Conservation (phyloP, 1,140 invertebrate species). For the Drosophila neocordata region DNA sequence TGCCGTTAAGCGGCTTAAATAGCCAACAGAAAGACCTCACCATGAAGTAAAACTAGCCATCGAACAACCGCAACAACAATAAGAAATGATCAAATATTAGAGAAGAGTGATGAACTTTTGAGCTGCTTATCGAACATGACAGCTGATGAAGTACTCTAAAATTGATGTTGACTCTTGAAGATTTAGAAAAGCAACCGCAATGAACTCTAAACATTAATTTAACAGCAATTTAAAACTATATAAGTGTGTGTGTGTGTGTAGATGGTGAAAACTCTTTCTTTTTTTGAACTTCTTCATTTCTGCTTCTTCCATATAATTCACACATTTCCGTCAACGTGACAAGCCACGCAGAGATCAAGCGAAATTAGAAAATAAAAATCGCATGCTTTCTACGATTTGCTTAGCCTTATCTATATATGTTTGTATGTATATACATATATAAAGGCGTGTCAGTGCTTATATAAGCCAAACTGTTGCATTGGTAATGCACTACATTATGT, state of each 20-base stretch:
- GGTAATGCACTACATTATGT: constrained; percentile 18
- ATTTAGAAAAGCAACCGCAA: constrained; percentile 32
- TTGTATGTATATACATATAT: too few relatives aligned
- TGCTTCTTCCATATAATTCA: constrained; percentile 51
- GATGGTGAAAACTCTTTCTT: constrained; percentile 48
- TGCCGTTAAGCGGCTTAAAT: constrained; percentile 48
- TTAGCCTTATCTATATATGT: too few relatives aligned
- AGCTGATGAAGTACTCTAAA: constrained; percentile 35
- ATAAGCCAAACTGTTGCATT: constrained; percentile 42
- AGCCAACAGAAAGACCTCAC: constrained; percentile 3
- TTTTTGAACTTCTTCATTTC: background rate
- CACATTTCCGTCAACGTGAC: constrained; percentile 74
- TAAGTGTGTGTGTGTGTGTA: background rate
- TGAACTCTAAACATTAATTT: constrained; percentile 46
- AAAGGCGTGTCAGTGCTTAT: constrained; percentile 20
- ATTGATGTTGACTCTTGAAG: constrained; percentile 26
- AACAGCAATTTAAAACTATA: constrained; percentile 20
- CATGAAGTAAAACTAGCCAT: constrained; percentile 12
- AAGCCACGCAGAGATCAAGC: constrained; percentile 30
- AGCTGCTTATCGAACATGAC: constrained; percentile 55
- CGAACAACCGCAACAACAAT: constrained; percentile 11
- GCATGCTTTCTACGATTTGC: constrained; percentile 18
- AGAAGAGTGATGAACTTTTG: constrained; percentile 46
- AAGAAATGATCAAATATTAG: background rate
- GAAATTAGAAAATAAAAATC: constrained; percentile 62